Evolutionary conservation across 35 echinoderm and acorn worm genomes (phyloP).

Genomic region (Chiridota heheva): DNA sequence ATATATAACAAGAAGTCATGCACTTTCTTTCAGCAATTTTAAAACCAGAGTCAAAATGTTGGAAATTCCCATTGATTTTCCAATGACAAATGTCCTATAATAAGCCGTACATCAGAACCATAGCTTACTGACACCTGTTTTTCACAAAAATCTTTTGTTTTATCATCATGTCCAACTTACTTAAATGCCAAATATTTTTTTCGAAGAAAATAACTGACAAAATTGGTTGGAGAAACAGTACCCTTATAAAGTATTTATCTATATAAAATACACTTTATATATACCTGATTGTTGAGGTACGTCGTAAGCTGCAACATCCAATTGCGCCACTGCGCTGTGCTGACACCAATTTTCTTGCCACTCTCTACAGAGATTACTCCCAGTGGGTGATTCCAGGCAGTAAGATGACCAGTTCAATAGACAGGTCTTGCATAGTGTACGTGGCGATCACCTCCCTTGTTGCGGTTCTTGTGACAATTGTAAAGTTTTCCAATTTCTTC

Average conservation of each 20-base stretch:
- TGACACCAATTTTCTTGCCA: conserved; percentile 71
- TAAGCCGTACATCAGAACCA: too few relatives aligned
- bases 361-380: conserved; percentile 87
- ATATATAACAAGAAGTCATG: too few relatives aligned
- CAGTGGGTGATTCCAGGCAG: conserved; percentile 83
- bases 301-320: conserved; percentile 94
- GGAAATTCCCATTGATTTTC: too few relatives aligned
- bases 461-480: conserved; percentile 53
- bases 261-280: background rate
- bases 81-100: too few relatives aligned
- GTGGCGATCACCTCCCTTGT: conserved; percentile 90
- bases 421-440: conserved; percentile 85
- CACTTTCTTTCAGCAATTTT: too few relatives aligned
- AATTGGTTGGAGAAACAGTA: too few relatives aligned
- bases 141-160: too few relatives aligned
- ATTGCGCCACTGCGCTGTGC: conserved; percentile 87
- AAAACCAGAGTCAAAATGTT: too few relatives aligned
- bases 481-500: conserved; percentile 70
- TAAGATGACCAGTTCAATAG: conserved; percentile 78
- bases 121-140: too few relatives aligned
- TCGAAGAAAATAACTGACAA: background rate
- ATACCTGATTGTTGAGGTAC: conserved; percentile 85
- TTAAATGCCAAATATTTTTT: background rate
- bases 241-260: background rate
- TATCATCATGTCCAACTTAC: background rate